Percentiles rank a stretch among this genome's conserved stretches.
phyloP scores from a whole-genome alignment of 2,797 vertebrate species.

The Acanthis flammea region DNA sequence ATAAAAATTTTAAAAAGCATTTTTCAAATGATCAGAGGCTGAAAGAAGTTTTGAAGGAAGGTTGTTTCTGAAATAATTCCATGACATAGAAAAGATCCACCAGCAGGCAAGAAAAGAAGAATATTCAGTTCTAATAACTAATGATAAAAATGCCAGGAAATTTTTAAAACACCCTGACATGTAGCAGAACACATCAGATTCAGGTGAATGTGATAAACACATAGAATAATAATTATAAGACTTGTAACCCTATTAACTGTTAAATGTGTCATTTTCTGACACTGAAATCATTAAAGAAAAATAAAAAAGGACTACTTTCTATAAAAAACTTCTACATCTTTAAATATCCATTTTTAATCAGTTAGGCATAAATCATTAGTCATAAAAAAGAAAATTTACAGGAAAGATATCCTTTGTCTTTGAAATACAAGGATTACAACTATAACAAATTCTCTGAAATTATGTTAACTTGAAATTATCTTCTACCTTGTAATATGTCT shows the following conservation, averaged over 20 bases:
- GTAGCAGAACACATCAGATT: neutral
- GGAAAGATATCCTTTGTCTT: neutral
- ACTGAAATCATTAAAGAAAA: neutral
- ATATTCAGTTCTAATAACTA: neutral
- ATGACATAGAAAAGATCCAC: neutral
- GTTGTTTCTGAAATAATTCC: neutral
- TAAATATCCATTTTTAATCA: neutral
- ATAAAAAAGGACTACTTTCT: neutral
- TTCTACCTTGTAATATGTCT: neutral
- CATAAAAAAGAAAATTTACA: neutral
- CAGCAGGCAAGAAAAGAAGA: neutral
- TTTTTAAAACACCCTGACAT: neutral
- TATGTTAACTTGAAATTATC: neutral
- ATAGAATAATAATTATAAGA: neutral
- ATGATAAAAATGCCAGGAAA: neutral
- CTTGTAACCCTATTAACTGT: neutral
- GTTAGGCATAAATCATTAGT: neutral
- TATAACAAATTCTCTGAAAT: neutral
- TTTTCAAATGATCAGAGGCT: neutral
- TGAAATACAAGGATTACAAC: neutral
- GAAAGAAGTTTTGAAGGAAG: neutral
- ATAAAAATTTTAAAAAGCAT: neutral
- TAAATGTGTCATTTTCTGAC: neutral
- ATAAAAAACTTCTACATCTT: neutral
- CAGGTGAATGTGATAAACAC: neutral